A percentile compares a stretch with the other conserved stretches of the same genome.
These are phyloP conservation scores for Jaculus jaculus DNA, from an alignment of 2,113 vertebrate species.

Conservation along the genomic window DNA sequence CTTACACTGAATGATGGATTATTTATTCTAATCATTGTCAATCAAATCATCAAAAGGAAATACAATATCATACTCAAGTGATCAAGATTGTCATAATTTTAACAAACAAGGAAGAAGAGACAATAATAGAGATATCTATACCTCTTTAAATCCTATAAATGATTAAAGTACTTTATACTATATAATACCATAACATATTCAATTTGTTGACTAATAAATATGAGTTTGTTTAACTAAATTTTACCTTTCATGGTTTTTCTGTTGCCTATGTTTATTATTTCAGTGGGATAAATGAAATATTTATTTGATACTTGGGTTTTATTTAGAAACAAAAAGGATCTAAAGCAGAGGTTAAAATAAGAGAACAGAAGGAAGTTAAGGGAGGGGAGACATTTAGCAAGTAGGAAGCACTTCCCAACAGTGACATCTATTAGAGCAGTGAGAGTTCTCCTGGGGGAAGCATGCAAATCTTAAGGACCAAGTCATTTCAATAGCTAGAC, in stretches of 20 bases:
- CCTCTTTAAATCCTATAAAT: not conserved
- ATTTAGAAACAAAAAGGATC: not conserved
- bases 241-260: not conserved
- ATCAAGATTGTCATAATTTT: not conserved
- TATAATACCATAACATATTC: not conserved
- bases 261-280: not conserved
- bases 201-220: slow-evolving; percentile 24
- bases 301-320: not conserved
- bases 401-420: slow-evolving; percentile 57
- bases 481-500: slow-evolving; percentile 57
- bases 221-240: not conserved
- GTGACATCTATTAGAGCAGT: slow-evolving; percentile 62
- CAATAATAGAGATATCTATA: not conserved
- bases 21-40: not conserved
- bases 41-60: not conserved
- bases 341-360: slow-evolving; percentile 32
- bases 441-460: slow-evolving; percentile 61
- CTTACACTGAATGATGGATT: not conserved
- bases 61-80: not conserved
- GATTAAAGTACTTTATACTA: too few species aligned
- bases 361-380: slow-evolving; percentile 23
- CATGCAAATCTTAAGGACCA: slow-evolving; percentile 39
- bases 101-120: not conserved
- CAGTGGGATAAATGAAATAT: not conserved
- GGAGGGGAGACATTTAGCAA: not conserved